phyloP scores from a whole-genome alignment of 2,113 vertebrate species.

The Polyodon spathula region DNA sequence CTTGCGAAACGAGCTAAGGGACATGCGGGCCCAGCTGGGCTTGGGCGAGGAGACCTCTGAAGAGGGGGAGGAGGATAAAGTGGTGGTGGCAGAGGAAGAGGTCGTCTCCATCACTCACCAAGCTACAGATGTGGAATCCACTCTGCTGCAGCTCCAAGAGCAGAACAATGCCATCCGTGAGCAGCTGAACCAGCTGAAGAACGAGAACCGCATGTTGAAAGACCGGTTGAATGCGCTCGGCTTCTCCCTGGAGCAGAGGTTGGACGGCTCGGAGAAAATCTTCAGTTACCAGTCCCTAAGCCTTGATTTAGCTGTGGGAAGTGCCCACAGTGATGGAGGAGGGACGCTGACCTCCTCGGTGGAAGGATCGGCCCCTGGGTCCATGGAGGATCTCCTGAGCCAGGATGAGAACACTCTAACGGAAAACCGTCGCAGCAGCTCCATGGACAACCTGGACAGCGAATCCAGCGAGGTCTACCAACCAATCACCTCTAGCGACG shows the following conservation, averaged over 20 bases:
- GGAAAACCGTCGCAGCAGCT: constrained; percentile 79
- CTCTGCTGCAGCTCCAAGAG: constrained; percentile 75
- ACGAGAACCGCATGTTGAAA: constrained; percentile 89
- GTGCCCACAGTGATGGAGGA: constrained; percentile 67
- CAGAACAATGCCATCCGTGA: constrained; percentile 82
- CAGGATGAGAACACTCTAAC: constrained; percentile 68
- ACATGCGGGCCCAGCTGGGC: constrained; percentile 78
- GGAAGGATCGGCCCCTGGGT: constrained; percentile 87
- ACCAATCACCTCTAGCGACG: constrained; percentile 83
- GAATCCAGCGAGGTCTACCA: constrained; percentile 93
- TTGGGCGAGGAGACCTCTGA: constrained; percentile 47
- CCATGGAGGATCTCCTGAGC: constrained; percentile 81
- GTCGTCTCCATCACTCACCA: constrained; percentile 54
- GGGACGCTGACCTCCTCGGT: constrained; percentile 79
- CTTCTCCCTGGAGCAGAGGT: constrained; percentile 83
- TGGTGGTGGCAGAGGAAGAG: constrained; percentile 61
- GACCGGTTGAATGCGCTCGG: constrained; percentile 83
- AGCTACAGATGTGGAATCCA: constrained; percentile 78
- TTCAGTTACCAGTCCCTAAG: constrained; percentile 75
- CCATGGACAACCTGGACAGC: constrained; percentile 84
- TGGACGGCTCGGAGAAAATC: constrained; percentile 76
- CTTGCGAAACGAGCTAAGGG: constrained; percentile 72
- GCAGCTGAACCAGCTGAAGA: constrained; percentile 83
- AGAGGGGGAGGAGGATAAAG: constrained; percentile 45
- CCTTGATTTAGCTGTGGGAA: constrained; percentile 65